These are phyloP conservation scores for Chelidonichthys spinosus DNA, from an alignment of 2,797 vertebrate species.

Conservation along the genomic window DNA sequence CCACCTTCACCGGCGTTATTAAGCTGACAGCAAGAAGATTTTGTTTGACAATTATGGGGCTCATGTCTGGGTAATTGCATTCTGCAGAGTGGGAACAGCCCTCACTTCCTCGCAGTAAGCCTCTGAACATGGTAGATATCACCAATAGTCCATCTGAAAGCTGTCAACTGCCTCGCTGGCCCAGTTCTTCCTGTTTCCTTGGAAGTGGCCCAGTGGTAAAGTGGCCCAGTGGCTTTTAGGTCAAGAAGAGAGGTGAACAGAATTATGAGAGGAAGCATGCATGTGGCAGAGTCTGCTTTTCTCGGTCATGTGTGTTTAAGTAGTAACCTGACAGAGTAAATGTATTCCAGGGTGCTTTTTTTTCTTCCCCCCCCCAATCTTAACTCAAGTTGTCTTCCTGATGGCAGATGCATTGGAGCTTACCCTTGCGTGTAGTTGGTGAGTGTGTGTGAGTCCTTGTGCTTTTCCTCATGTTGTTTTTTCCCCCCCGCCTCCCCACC, in stretches of 20 bases:
- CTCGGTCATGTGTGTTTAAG: slow-evolving; percentile 81
- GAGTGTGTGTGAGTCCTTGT: slow-evolving; percentile 81
- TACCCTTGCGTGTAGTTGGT: slow-evolving; percentile 77
- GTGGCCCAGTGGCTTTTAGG: slow-evolving; percentile 78
- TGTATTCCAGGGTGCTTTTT: slow-evolving; percentile 72
- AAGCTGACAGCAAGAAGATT: slow-evolving; percentile 58
- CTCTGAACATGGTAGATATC: slow-evolving; percentile 72
- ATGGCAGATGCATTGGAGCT: slow-evolving; percentile 80
- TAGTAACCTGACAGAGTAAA: slow-evolving; percentile 81
- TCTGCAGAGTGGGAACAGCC: slow-evolving; percentile 65
- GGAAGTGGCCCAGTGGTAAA: slow-evolving; percentile 75
- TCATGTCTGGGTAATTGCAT: slow-evolving; percentile 67
- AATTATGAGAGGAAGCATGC: slow-evolving; percentile 84
- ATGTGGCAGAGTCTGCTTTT: slow-evolving; percentile 84
- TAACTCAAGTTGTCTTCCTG: slow-evolving; percentile 79
- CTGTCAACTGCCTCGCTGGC: slow-evolving; percentile 69
- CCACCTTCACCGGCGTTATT: slow-evolving; percentile 32
- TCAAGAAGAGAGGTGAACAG: slow-evolving; percentile 83
- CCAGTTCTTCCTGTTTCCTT: slow-evolving; percentile 77
- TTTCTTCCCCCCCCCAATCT: slow-evolving; percentile 55
- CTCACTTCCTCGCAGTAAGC: slow-evolving; percentile 59
- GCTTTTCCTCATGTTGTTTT: slow-evolving; percentile 78
- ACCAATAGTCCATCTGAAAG: slow-evolving; percentile 76
- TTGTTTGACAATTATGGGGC: slow-evolving; percentile 69
- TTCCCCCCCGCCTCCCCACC: slow-evolving; percentile 23